Evolutionary conservation across 2,797 vertebrate species (phyloP).

Genomic region (Oreochromis mossambicus): DNA sequence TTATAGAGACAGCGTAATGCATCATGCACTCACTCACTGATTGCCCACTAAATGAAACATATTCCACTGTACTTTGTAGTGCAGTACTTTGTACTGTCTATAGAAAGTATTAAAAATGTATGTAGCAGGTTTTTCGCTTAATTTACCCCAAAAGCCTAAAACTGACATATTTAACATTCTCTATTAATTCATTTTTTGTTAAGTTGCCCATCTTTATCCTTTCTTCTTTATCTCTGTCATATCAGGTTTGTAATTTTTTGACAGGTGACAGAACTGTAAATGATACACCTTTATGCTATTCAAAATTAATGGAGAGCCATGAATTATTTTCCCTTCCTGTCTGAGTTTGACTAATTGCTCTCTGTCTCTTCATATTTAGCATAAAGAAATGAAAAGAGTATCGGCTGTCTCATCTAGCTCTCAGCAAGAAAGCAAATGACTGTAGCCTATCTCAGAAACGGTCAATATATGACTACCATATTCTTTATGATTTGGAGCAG

Average conservation of each 20-base stretch:
- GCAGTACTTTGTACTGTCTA: not conserved
- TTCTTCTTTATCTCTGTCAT: not conserved
- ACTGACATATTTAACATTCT: not conserved
- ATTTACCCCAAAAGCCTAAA: not conserved
- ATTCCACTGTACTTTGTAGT: not conserved
- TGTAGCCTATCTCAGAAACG: not conserved
- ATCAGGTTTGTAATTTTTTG: not conserved
- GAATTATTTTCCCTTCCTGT: not conserved
- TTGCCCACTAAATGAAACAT: not conserved
- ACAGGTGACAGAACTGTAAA: not conserved
- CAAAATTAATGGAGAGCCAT: not conserved
- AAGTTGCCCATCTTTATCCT: not conserved
- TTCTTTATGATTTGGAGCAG: not conserved
- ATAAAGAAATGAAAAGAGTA: not conserved
- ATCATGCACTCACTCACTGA: not conserved
- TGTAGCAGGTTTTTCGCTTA: not conserved
- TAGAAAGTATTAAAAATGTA: not conserved
- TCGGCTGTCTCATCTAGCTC: not conserved
- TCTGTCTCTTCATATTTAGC: not conserved
- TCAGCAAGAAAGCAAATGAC: not conserved
- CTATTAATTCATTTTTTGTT: not conserved
- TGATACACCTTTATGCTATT: not conserved
- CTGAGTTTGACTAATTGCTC: not conserved
- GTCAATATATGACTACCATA: not conserved
- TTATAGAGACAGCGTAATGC: not conserved